Conservation (phyloP, 2,113 vertebrate genomes). For the Agelaius tricolor region DNA sequence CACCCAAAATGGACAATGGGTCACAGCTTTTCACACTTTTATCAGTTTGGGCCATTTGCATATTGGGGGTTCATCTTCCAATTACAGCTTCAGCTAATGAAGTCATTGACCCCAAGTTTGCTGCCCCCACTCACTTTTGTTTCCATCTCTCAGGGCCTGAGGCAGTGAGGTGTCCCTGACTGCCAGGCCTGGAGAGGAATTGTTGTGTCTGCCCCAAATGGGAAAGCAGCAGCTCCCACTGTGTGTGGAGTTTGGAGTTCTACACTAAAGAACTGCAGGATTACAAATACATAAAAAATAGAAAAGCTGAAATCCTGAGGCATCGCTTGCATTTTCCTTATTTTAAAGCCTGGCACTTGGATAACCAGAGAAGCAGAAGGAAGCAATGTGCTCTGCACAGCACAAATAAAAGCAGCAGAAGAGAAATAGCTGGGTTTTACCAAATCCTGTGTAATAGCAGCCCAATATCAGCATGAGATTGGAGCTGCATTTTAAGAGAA, state of each 20-base stretch:
- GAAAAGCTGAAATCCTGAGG: background rate
- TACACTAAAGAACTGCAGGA: rapidly evolving
- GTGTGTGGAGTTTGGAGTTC: rapidly evolving
- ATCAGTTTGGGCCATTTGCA: rapidly evolving
- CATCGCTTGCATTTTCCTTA: background rate
- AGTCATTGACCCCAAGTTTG: background rate
- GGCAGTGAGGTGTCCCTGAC: background rate
- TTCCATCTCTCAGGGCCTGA: background rate
- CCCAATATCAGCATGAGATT: background rate
- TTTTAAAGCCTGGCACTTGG: background rate
- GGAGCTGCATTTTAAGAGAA: background rate
- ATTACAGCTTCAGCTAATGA: background rate
- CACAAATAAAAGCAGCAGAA: background rate
- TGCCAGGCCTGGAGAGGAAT: background rate
- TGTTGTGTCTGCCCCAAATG: background rate
- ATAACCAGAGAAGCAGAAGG: background rate
- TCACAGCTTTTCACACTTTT: rapidly evolving
- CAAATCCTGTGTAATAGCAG: background rate
- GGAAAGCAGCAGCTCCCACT: background rate
- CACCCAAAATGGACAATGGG: background rate
- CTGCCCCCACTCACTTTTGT: background rate
- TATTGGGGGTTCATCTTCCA: background rate
- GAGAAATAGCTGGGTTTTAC: background rate
- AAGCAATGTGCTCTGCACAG: background rate
- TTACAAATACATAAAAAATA: background rate